Evolutionary conservation across 2,797 vertebrate species (phyloP).

Genomic region (Lithobates pipiens): DNA sequence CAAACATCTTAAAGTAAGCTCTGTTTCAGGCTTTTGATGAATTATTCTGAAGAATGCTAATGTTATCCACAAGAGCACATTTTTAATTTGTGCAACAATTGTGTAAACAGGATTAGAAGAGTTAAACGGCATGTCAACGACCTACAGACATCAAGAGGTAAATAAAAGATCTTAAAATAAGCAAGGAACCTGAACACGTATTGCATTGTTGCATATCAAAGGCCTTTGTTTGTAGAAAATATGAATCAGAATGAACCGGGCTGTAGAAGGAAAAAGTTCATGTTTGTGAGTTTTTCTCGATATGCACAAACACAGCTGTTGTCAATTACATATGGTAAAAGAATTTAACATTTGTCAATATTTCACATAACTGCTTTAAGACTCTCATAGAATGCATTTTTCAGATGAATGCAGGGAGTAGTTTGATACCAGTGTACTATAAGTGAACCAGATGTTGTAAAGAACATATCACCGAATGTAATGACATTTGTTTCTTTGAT

Average conservation of each 20-base stretch:
- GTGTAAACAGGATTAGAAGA: constrained; percentile 86
- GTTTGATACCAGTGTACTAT: constrained; percentile 43
- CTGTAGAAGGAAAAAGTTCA: constrained; percentile 51
- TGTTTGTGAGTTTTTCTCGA: constrained; percentile 58
- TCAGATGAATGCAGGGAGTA: constrained; percentile 33
- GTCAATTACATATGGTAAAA: constrained; percentile 67
- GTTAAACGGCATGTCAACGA: constrained; percentile 88
- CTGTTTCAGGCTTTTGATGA: constrained; percentile 85
- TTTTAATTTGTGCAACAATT: constrained; percentile 86
- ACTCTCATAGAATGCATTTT: constrained; percentile 45
- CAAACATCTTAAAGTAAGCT: constrained; percentile 77
- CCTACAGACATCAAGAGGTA: constrained; percentile 85
- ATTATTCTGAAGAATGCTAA: constrained; percentile 87
- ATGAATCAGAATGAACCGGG: constrained; percentile 45
- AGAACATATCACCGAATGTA: constrained; percentile 20
- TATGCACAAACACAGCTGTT: constrained; percentile 70
- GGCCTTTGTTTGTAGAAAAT: constrained; percentile 77
- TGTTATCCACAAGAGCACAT: constrained; percentile 82
- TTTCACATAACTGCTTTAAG: constrained; percentile 52
- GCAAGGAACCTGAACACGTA: constrained; percentile 80
- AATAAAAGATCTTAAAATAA: constrained; percentile 88
- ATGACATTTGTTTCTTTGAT: constrained; percentile 50
- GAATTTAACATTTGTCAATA: constrained; percentile 66
- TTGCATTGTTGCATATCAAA: constrained; percentile 76
- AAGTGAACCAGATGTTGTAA: constrained; percentile 54